Percentiles rank a stretch among this genome's conserved stretches.
Evolutionary conservation across 2,797 vertebrate genomes (phyloP).

Genomic region (Lacerta bilineata): DNA sequence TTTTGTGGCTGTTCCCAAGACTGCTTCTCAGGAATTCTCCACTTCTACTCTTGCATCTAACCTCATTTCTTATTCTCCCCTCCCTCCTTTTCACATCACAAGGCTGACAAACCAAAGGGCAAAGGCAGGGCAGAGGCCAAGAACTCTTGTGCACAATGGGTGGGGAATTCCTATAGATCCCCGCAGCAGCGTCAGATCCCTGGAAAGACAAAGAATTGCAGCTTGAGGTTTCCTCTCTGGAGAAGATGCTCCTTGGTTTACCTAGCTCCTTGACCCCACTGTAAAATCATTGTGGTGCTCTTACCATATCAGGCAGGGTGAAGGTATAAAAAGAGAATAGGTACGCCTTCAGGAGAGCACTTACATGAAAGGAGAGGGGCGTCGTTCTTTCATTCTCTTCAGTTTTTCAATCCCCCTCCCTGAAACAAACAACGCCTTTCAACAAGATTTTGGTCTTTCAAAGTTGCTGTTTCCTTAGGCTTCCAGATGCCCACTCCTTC

Average conservation of each 20-base stretch:
- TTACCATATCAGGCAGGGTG: background rate
- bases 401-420: too few relatives aligned
- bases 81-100: fast-evolving
- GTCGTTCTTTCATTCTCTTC: background rate
- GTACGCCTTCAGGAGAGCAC: background rate
- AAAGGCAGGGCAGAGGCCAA: background rate
- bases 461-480: too few relatives aligned
- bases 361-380: background rate
- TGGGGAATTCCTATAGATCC: conserved; percentile 1
- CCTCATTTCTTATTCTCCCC: background rate
- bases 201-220: background rate
- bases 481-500: too few relatives aligned
- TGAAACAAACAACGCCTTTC: background rate
- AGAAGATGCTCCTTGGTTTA: background rate
- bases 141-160: background rate
- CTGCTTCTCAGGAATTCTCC: background rate
- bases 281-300: background rate
- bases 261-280: background rate
- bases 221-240: background rate
- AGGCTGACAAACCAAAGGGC: background rate
- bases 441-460: background rate
- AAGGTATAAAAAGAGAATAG: background rate
- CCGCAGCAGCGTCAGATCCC: background rate
- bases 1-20: conserved; percentile 1
- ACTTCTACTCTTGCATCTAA: background rate